Conservation (phyloP, 2,113 vertebrate species). For the zebrafish (Danio rerio) region DNA sequence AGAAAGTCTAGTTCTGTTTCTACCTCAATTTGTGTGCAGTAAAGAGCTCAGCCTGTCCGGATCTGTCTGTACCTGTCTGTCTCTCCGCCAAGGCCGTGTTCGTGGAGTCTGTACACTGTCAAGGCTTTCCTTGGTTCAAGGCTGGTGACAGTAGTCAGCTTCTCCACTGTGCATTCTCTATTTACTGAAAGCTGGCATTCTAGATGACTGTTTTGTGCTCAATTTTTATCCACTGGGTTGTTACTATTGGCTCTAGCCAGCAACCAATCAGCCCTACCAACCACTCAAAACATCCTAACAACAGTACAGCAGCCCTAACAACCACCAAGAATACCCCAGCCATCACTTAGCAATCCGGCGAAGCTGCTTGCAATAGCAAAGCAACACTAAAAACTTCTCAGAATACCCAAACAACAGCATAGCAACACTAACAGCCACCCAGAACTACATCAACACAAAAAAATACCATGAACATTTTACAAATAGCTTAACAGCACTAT, state of each 20-base stretch:
- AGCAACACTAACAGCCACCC: not conserved
- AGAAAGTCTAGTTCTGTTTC: not conserved
- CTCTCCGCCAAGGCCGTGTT: not conserved
- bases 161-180: conserved; percentile 4
- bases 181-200: not conserved
- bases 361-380: not conserved
- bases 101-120: conserved; percentile 9
- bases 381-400: not conserved
- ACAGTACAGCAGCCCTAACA: not conserved
- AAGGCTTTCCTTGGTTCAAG: conserved; percentile 14
- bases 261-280: not conserved
- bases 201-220: not conserved
- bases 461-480: not conserved
- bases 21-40: conserved; percentile 1
- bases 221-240: not conserved
- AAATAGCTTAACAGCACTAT: not conserved
- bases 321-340: not conserved
- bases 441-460: not conserved
- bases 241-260: not conserved
- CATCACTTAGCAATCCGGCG: not conserved
- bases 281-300: not conserved
- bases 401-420: not conserved
- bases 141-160: conserved; percentile 10
- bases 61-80: conserved; percentile 14
- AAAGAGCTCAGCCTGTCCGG: not conserved